Base-by-base conservation (phyloP, 2,888 invertebrate genomes). In the Morpho helenor region DNA sequence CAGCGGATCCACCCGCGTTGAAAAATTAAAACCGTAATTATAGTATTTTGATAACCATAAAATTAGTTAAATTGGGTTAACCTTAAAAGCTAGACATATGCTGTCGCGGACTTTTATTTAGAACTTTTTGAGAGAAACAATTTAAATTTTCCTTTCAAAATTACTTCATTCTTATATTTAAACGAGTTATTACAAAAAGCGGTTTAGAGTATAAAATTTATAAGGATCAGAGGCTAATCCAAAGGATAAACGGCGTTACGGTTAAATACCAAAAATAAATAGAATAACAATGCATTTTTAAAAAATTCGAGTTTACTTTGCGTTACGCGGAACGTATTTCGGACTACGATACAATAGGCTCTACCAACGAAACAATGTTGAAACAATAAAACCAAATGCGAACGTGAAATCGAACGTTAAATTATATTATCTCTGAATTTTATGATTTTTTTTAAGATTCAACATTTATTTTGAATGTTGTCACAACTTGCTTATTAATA, bases 341-440 rank as follows among this genome's bases (percentile, higher is more conserved):
- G 8, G 41, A 8, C 22, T n/a, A 56, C 46, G 10, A 56, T 56
- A 51, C 57, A 52, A 57, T 31, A 47, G 47, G 10, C n/a, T n/a
- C 49, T 49, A 49, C 54, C 42, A 8, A 52, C 51, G 9, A 23
- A 46, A 42, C 45, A 8, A 57, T 52, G 51, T 57, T 56, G 7
- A 31, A 52, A 57, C 45, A 16, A 42, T 43, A 47, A 2, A 42
- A 42, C 8, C 40, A 39, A 48, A 50, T n/a, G 48, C 7, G 7
- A 43, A 46, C 31, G 31, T 31, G 31, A 31, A 31, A 31, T 31
- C 31, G 31, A 31, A 31, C 31, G 31, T 31, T 31, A 31, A 31
- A 31, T 31, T 31, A 3, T 31, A 31, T 31, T 5, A 31, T 31
- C 31, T 31, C 0, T 31, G 3, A 3, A 31, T 31, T 31, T 31